phyloP scores from a whole-genome alignment of 2,888 invertebrate genomes.

The Byasa hedistus region DNA sequence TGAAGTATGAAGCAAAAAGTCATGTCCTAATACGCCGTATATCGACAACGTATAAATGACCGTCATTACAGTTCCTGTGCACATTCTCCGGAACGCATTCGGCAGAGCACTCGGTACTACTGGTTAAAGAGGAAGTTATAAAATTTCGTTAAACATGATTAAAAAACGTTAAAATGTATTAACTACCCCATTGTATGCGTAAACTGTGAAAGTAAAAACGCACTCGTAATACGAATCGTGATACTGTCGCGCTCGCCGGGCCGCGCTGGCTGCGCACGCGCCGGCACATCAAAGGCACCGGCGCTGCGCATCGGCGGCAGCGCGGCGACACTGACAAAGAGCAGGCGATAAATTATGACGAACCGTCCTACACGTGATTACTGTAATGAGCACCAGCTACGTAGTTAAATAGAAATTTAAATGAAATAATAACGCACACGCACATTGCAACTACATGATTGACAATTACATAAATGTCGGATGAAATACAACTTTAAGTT shows the following conservation, averaged over 20 bases:
- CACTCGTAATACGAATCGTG: constrained; percentile 53
- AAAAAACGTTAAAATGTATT: constrained; percentile 27
- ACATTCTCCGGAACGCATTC: no score
- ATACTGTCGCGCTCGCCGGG: constrained; percentile 46
- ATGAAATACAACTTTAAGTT: no score
- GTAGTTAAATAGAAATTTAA: constrained; percentile 17
- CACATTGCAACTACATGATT: no score
- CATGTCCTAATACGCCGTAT: no score
- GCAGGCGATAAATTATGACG: constrained; percentile 36
- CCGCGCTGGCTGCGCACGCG: constrained; percentile 75
- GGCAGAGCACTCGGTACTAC: no score
- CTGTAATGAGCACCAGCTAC: constrained; percentile 15
- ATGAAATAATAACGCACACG: constrained; percentile 4
- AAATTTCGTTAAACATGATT: constrained; percentile 20
- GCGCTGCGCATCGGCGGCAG: constrained; percentile 51
- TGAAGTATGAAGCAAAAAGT: no score
- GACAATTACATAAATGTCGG: no score
- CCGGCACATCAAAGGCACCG: constrained; percentile 45
- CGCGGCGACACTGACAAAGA: constrained; percentile 47
- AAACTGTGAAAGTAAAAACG: constrained; percentile 41
- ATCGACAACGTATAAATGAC: no score
- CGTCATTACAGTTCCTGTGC: no score
- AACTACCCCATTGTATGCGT: constrained; percentile 50
- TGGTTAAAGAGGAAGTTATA: constrained; percentile 10
- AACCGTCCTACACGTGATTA: constrained; percentile 30